A percentile compares a stretch with the other conserved stretches of the same genome.
These are phyloP conservation scores for Lepus oiostolus DNA, from an alignment of 2,797 vertebrate genomes.

Conservation along the genomic window DNA sequence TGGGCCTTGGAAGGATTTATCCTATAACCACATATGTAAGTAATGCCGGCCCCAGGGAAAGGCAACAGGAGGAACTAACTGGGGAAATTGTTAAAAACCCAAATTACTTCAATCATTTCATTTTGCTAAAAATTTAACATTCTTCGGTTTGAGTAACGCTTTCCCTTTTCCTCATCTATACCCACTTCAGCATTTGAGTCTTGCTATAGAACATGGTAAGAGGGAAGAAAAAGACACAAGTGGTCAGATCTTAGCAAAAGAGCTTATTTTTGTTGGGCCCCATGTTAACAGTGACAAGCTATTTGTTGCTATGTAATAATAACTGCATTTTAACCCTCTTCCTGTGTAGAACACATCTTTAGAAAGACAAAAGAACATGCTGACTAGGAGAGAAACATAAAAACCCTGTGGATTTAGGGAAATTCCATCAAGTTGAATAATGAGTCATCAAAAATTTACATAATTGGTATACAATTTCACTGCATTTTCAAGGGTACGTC, in stretches of 20 bases:
- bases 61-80: not conserved
- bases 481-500: not conserved
- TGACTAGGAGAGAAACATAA: not conserved
- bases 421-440: slow-evolving; percentile 37
- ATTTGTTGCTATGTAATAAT: not conserved
- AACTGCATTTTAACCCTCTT: slow-evolving; percentile 2
- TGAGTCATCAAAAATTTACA: not conserved
- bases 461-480: not conserved
- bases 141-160: not conserved
- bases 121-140: not conserved
- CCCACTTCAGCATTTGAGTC: not conserved
- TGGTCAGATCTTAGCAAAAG: not conserved
- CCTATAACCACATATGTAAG: not conserved
- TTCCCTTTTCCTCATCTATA: not conserved
- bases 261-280: not conserved
- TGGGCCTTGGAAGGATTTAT: slow-evolving; percentile 24
- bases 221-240: not conserved
- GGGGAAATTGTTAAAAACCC: not conserved
- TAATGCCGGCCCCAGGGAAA: not conserved
- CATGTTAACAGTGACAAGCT: not conserved
- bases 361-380: not conserved
- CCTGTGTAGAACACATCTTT: not conserved
- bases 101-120: slow-evolving; percentile 16
- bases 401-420: slow-evolving; percentile 37
- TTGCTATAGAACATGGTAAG: not conserved